A percentile compares a stretch with the other conserved stretches of the same genome.
Conservation (phyloP, 2,888 invertebrate genomes). For the Anarsia innoxiella region DNA sequence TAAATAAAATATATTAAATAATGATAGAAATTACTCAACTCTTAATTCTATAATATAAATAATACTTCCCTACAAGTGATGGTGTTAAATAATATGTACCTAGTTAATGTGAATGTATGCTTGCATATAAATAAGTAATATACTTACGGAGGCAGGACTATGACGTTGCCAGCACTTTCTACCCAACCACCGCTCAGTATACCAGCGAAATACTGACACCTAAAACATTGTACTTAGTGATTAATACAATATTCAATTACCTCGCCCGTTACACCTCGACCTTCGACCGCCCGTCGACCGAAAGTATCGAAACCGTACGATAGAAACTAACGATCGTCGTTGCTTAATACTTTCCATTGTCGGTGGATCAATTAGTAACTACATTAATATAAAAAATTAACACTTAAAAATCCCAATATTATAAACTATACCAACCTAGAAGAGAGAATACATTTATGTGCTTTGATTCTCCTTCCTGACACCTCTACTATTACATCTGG, state of each 20-base stretch:
- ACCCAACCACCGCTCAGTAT: conserved; percentile 91
- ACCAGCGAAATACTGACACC: conserved; percentile 95
- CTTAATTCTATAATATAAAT: neutral
- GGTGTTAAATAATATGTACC: too few species aligned
- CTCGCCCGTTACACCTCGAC: too few species aligned
- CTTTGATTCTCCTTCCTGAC: conserved; percentile 86
- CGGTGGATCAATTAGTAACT: too few species aligned
- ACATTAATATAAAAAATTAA: too few species aligned
- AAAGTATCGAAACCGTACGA: too few species aligned
- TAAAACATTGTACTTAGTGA: too few species aligned
- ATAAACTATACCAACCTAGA: conserved; percentile 78
- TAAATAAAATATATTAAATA: neutral
- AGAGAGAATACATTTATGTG: conserved; percentile 93
- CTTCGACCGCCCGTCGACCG: too few species aligned
- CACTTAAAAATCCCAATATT: too few species aligned
- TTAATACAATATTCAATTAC: neutral
- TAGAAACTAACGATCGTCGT: too few species aligned
- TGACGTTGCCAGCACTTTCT: conserved; percentile 85
- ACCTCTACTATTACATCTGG: conserved; percentile 92
- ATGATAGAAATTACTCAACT: neutral
- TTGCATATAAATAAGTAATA: too few species aligned
- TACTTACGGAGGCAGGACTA: conserved; percentile 86
- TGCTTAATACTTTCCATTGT: too few species aligned
- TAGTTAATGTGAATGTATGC: too few species aligned
- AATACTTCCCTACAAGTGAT: neutral